A percentile compares a stretch with the other conserved stretches of the same genome.
Evolutionary conservation across 2,888 invertebrate genomes (phyloP).

Genomic region (Nesidiocoris tenuis): DNA sequence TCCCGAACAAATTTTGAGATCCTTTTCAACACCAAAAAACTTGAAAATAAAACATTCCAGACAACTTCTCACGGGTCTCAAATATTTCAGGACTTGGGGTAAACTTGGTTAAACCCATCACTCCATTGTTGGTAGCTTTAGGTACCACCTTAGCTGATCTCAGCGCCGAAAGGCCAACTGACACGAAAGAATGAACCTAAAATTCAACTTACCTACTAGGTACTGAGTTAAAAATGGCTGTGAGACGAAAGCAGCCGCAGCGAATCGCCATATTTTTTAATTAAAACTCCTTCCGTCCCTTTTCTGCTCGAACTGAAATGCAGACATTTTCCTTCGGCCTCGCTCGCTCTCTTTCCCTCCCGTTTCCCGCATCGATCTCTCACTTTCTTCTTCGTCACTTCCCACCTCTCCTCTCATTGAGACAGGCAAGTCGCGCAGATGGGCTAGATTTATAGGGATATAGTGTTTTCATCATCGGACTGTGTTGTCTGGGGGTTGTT

Average conservation of each 20-base stretch:
- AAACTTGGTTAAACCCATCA: too few species aligned
- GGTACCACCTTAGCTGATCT: too few species aligned
- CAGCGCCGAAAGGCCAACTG: too few species aligned
- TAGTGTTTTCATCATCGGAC: conserved; percentile 49
- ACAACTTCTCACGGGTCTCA: too few species aligned
- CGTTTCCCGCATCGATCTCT: not conserved
- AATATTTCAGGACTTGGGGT: too few species aligned
- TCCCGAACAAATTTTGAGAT: too few species aligned
- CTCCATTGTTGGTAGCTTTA: too few species aligned
- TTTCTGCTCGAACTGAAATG: too few species aligned
- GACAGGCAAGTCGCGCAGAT: conserved; percentile 17
- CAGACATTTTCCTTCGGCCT: not conserved
- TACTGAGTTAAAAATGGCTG: conserved; percentile 23
- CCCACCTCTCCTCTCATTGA: conserved; percentile 18
- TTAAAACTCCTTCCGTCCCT: conserved; percentile 35
- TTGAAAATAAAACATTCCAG: too few species aligned
- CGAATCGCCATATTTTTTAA: conserved; percentile 47
- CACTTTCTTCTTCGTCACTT: conserved; percentile 23
- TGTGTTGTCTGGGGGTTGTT: conserved; percentile 44
- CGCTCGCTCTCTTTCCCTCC: not conserved
- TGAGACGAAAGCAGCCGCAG: conserved; percentile 46
- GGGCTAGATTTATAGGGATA: conserved; percentile 48
- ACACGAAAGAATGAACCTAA: too few species aligned
- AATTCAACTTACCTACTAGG: too few species aligned
- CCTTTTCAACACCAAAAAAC: too few species aligned